Conservation (phyloP, 2,888 invertebrate genomes). For the Nephrotoma appendiculata region DNA sequence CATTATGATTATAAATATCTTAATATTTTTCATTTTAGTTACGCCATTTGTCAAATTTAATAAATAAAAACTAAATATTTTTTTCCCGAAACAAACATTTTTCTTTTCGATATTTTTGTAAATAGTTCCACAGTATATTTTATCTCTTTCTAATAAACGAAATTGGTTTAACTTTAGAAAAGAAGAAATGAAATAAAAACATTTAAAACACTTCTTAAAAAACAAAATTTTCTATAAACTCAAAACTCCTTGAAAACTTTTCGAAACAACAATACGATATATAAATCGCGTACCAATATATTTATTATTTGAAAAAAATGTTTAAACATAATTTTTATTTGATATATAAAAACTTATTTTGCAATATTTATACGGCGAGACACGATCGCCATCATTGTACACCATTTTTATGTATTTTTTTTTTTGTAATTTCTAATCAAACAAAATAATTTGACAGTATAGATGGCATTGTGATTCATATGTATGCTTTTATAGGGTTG, state of each 20-base stretch:
- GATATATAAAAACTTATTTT: conserved; percentile 17
- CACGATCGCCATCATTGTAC: conserved; percentile 27
- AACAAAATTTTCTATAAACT: not conserved
- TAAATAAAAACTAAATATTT: not conserved
- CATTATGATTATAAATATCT: not conserved
- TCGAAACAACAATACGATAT: not conserved
- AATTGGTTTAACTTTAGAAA: not conserved
- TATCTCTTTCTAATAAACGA: not conserved
- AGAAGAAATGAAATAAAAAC: conserved; percentile 3
- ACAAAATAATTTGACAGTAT: conserved; percentile 1
- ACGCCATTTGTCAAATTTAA: conserved; percentile 1
- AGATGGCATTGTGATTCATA: conserved; percentile 5
- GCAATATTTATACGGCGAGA: conserved; percentile 28
- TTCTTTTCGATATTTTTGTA: not conserved
- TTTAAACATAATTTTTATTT: conserved; percentile 1
- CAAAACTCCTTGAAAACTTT: not conserved
- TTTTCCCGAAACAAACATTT: not conserved
- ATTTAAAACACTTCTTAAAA: not conserved
- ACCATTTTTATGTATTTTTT: conserved; percentile 31
- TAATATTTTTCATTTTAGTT: not conserved
- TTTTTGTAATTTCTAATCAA: conserved; percentile 48
- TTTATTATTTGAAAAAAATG: not conserved
- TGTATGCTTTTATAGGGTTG: not conserved
- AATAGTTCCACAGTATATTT: conserved; percentile 1
- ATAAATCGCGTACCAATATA: not conserved